Percentiles rank a stretch among this genome's conserved stretches.
Evolutionary conservation across 2,797 vertebrate species (phyloP).

Genomic region (Sarcophilus harrisii): DNA sequence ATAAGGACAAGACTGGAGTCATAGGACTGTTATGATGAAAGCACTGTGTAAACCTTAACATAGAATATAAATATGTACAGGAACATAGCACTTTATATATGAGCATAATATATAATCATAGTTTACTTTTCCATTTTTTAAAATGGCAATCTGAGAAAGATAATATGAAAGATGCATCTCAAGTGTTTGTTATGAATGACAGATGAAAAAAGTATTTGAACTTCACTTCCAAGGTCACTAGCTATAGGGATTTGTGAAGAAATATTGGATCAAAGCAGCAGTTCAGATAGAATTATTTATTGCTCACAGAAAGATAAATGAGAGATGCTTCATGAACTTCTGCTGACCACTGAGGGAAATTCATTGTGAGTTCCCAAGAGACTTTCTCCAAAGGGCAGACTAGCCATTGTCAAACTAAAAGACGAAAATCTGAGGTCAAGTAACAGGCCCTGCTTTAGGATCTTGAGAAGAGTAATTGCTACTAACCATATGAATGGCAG

Average conservation of each 20-base stretch:
- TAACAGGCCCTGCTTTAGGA: slow-evolving; percentile 51
- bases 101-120: background rate
- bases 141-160: background rate
- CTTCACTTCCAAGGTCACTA: background rate
- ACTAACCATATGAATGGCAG: slow-evolving; percentile 65
- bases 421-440: slow-evolving; percentile 44
- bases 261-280: background rate
- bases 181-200: background rate
- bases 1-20: background rate
- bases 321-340: background rate
- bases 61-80: background rate
- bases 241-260: background rate
- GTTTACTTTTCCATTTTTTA: background rate
- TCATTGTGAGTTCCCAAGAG: background rate
- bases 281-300: background rate
- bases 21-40: background rate
- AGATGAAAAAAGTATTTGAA: background rate
- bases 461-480: slow-evolving; percentile 52
- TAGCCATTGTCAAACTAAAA: slow-evolving; percentile 39
- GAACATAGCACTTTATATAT: background rate
- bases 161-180: background rate
- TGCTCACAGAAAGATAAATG: background rate
- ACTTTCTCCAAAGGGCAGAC: background rate
- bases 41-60: background rate
- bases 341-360: slow-evolving; percentile 26